phyloP scores from a whole-genome alignment of 2,888 invertebrate species.

The Luffia ferchaultella region DNA sequence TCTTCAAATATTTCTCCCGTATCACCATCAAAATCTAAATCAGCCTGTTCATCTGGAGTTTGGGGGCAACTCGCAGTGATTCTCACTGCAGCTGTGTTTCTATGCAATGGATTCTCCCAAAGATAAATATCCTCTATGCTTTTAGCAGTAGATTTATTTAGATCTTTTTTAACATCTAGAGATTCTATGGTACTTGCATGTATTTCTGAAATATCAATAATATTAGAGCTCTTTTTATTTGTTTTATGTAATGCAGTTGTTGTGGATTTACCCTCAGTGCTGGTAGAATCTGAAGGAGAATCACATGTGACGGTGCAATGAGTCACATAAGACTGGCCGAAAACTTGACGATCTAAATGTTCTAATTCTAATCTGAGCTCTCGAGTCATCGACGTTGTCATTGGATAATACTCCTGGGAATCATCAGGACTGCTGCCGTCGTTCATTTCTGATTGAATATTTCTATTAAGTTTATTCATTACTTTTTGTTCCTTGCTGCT shows the following conservation, averaged over 20 bases:
- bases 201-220: conserved; percentile 24
- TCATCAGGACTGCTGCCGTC: conserved; percentile 80
- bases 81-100: conserved; percentile 51
- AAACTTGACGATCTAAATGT: conserved; percentile 84
- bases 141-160: conserved; percentile 45
- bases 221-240: conserved; percentile 26
- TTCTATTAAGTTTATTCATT: conserved; percentile 28
- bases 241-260: conserved; percentile 17
- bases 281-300: conserved; percentile 50
- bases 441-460: conserved; percentile 37
- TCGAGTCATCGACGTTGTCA: conserved; percentile 87
- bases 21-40: conserved; percentile 72
- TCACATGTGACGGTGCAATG: conserved; percentile 45
- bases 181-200: conserved; percentile 25
- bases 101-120: conserved; percentile 82
- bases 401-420: conserved; percentile 83
- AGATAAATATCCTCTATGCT: conserved; percentile 76
- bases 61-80: conserved; percentile 57
- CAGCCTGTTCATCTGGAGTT: conserved; percentile 78
- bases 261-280: conserved; percentile 44
- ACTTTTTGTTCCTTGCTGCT: conserved; percentile 25
- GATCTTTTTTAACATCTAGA: conserved; percentile 33
- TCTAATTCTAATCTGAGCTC: conserved; percentile 84
- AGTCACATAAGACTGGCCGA: conserved; percentile 64
- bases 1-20: conserved; percentile 70